These are phyloP conservation scores for Leptodactylus fallax DNA, from an alignment of 2,797 vertebrate species.

Conservation along the genomic window DNA sequence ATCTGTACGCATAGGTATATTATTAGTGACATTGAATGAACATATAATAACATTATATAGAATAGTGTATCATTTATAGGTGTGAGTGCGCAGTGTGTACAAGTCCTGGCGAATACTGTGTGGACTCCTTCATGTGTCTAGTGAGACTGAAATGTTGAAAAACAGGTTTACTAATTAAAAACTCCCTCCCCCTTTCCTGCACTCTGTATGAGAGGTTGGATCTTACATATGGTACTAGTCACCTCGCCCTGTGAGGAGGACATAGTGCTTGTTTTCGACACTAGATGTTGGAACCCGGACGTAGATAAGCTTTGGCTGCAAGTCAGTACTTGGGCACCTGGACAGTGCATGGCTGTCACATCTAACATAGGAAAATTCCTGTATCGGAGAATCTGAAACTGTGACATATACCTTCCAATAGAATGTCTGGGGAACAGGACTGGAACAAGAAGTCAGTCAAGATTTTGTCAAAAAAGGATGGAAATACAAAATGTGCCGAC, in stretches of 20 bases:
- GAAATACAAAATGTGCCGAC: conserved; percentile 69
- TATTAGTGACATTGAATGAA: neutral
- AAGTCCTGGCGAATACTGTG: conserved; percentile 46
- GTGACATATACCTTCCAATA: neutral
- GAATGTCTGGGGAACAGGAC: conserved; percentile 68
- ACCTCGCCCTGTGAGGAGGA: neutral
- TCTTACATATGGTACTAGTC: neutral
- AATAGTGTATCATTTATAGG: neutral
- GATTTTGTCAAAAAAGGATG: conserved; percentile 69
- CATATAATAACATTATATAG: neutral
- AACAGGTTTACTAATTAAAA: conserved; percentile 76
- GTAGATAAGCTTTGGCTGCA: neutral
- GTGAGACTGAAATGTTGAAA: conserved; percentile 72
- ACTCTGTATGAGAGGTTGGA: conserved; percentile 49
- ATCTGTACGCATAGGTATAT: no score
- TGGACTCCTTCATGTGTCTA: conserved; percentile 66
- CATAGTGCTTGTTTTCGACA: neutral
- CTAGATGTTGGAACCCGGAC: neutral
- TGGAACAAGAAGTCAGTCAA: conserved; percentile 66
- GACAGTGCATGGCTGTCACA: neutral
- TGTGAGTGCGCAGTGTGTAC: neutral
- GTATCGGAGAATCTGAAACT: neutral
- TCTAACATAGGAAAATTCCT: neutral
- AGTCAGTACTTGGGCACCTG: neutral
- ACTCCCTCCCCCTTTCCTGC: conserved; percentile 71